phyloP scores from a whole-genome alignment of 2,113 vertebrate genomes.

The Rattus rattus region DNA sequence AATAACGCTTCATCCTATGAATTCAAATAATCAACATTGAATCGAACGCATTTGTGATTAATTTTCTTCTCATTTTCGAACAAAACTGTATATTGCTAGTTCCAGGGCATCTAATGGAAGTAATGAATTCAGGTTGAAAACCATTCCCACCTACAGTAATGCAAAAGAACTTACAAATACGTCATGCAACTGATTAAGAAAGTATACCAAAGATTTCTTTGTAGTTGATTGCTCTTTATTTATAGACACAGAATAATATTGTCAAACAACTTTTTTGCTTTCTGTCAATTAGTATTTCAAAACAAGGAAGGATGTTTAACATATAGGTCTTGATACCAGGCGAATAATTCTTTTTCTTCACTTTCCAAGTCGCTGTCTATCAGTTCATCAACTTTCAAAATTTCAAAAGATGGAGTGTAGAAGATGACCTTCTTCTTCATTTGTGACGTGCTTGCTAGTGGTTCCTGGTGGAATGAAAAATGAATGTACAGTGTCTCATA shows the following conservation, averaged over 20 bases:
- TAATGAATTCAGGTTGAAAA: slow-evolving; percentile 59
- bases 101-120: slow-evolving; percentile 23
- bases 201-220: slow-evolving; percentile 29
- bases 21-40: slow-evolving; percentile 67
- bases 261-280: slow-evolving; percentile 3
- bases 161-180: slow-evolving; percentile 43
- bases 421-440: background rate
- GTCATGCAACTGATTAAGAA: slow-evolving; percentile 30
- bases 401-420: slow-evolving; percentile 14
- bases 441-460: rapidly evolving
- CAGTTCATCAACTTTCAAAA: background rate
- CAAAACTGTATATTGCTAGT: slow-evolving; percentile 21
- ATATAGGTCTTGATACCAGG: slow-evolving; percentile 54
- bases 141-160: slow-evolving; percentile 6
- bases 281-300: slow-evolving; percentile 56
- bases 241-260: slow-evolving; percentile 40
- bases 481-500: background rate
- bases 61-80: slow-evolving; percentile 59
- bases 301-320: background rate
- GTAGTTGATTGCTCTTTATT: slow-evolving; percentile 57
- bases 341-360: slow-evolving; percentile 40
- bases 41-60: slow-evolving; percentile 51
- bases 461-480: slow-evolving; percentile 69
- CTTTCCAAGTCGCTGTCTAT: background rate
- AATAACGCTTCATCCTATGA: slow-evolving; percentile 34